Base-by-base conservation (phyloP, 2,113 vertebrate species). In the Calidris pugnax region DNA sequence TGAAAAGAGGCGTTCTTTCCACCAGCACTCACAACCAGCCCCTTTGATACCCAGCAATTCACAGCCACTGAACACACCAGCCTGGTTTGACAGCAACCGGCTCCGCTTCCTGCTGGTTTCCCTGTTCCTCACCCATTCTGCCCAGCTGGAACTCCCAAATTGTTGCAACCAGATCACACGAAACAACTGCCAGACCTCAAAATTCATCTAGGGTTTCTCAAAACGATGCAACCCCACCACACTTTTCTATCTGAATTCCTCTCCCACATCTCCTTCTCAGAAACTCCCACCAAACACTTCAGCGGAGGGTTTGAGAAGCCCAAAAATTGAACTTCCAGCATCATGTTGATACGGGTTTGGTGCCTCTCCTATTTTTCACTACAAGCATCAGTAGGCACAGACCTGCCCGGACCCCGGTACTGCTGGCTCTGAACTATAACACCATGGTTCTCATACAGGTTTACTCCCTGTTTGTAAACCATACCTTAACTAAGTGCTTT, bases 361-460 rank as follows among this genome's bases (percentile, higher is more conserved):
- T 50, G 51, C 79, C 47, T 53, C 67, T n/a, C 4, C 0, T 4
- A 5, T 39, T 30, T 50, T 48, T 69, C 19, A 10, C 23, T 16
- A 10, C 23, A 4, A 80, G 56, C 22, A 47, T 5, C 15, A 16
- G 37, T 5, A 50, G 0, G 0, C 17, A 8, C 2, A 13, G n/a
- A 27, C 2, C 1, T 4, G 9, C 30, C 21, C 2, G 0, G 47
- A 30, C 26, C 68, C 30, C 1, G 0, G 28, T 3, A 12, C 27
- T 7, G 30, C 55, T 18, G 10, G 5, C 53, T 10, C 14, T 35
- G 17, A 78, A 19, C 39, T 27, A 5, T 5, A 60, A 33, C 0
- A 6, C 20, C 39, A 15, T 1, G 1, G 33, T 32, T 45, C 37
- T 87, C 60, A 6, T 6, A 18, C 23, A 24, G 48, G 33, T 69